phyloP scores from a whole-genome alignment of 2,797 vertebrate genomes.

The Anas georgica region DNA sequence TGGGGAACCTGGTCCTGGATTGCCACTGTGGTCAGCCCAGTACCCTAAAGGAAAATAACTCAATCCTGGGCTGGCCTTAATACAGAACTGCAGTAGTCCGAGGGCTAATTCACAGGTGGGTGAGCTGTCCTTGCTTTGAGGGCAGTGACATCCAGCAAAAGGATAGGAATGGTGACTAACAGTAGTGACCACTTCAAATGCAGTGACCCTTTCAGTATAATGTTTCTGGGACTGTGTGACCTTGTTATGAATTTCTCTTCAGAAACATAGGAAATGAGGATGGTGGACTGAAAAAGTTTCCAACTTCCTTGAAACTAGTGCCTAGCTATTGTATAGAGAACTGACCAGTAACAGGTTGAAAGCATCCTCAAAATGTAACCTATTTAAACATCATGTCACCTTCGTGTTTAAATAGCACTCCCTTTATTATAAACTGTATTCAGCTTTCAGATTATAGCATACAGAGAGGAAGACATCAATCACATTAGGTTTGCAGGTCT shows the following conservation, averaged over 20 bases:
- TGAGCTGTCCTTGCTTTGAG: neutral
- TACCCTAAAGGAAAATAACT: neutral
- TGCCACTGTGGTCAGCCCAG: neutral
- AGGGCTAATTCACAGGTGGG: neutral
- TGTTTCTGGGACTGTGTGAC: neutral
- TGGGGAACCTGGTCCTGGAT: neutral
- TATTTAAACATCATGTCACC: neutral
- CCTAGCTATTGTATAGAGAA: neutral
- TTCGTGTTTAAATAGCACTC: neutral
- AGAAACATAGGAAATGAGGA: neutral
- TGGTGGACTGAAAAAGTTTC: neutral
- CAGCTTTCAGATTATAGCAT: neutral
- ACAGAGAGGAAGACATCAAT: neutral
- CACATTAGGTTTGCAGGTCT: neutral
- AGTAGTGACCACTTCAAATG: neutral
- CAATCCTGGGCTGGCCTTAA: neutral
- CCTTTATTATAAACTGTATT: neutral
- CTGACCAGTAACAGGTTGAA: neutral
- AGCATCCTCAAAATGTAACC: neutral
- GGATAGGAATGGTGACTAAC: neutral
- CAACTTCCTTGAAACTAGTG: neutral
- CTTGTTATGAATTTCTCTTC: neutral
- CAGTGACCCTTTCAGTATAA: accelerated
- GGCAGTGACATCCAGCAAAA: neutral
- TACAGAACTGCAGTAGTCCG: neutral